phyloP scores from a whole-genome alignment of 1,140 invertebrate species.

The Pemphigus obesinymphae region DNA sequence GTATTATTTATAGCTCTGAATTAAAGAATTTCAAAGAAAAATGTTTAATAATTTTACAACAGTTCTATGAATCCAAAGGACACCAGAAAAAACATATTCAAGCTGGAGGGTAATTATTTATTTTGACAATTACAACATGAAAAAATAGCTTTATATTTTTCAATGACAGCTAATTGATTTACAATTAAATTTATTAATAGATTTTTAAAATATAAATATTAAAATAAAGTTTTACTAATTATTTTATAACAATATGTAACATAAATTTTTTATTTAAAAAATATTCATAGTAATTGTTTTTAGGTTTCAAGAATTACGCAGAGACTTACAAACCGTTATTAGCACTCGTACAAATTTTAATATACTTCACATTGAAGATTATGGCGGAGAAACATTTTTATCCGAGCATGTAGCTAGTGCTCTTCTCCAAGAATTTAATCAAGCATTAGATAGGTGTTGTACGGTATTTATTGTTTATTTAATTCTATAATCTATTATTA shows the following conservation, averaged over 20 bases:
- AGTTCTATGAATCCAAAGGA: conserved; percentile 89
- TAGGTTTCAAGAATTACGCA: conserved; percentile 84
- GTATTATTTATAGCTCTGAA: conserved; percentile 61
- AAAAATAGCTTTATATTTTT: too few relatives aligned
- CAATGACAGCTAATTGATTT: too few relatives aligned
- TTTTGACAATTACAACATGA: neutral
- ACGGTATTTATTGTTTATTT: conserved; percentile 56
- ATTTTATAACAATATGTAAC: too few relatives aligned
- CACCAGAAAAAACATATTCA: conserved; percentile 87
- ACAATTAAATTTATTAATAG: too few relatives aligned
- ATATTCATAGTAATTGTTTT: too few relatives aligned
- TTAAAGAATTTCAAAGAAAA: conserved; percentile 70
- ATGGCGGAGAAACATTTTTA: conserved; percentile 94
- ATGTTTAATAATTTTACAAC: conserved; percentile 67
- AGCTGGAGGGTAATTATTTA: conserved; percentile 57
- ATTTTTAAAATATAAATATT: too few relatives aligned
- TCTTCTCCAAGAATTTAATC: conserved; percentile 85
- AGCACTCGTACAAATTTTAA: conserved; percentile 87
- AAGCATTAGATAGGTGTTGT: conserved; percentile 83
- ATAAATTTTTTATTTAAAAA: too few relatives aligned
- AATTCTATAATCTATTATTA: conserved; percentile 39
- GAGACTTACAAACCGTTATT: conserved; percentile 90
- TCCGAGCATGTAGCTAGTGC: conserved; percentile 94
- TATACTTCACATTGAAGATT: conserved; percentile 89
- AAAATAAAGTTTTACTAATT: too few relatives aligned